Evolutionary conservation across 2,113 vertebrate genomes (phyloP).

Genomic region (Tetraodon nigroviridis): DNA sequence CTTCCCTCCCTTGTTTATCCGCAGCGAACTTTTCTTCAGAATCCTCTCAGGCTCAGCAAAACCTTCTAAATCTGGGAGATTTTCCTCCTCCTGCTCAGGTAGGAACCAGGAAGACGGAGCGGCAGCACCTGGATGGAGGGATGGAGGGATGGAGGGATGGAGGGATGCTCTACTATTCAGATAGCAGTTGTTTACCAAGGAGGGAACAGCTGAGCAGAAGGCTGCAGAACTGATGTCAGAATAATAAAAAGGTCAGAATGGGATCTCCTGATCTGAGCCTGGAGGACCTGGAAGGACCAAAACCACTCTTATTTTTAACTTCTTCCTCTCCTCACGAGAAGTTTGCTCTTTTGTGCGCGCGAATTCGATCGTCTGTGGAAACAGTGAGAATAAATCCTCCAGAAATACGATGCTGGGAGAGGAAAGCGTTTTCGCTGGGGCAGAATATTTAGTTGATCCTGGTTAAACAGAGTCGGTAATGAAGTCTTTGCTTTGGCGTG

Average conservation of each 20-base stretch:
- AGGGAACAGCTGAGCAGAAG: too few species aligned
- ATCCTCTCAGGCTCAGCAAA: background rate
- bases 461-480: background rate
- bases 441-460: background rate
- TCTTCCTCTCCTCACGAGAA: background rate
- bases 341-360: background rate
- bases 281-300: background rate
- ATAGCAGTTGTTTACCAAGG: too few species aligned
- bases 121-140: background rate
- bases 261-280: background rate
- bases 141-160: too few species aligned
- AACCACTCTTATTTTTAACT: background rate
- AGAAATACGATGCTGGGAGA: background rate
- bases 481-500: background rate
- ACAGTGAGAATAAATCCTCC: too few species aligned
- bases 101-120: constrained; percentile 13
- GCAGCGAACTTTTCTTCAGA: background rate
- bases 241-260: constrained; percentile 21
- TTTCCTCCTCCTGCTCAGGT: background rate
- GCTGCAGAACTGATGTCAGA: constrained; percentile 1
- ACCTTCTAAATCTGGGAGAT: background rate
- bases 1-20: background rate
- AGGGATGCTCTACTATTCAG: too few species aligned
- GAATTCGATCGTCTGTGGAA: too few species aligned
- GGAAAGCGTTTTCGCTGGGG: background rate